A percentile compares a stretch with the other conserved stretches of the same genome.
phyloP scores from a whole-genome alignment of 2,113 vertebrate species.

The Nannospalax galili region DNA sequence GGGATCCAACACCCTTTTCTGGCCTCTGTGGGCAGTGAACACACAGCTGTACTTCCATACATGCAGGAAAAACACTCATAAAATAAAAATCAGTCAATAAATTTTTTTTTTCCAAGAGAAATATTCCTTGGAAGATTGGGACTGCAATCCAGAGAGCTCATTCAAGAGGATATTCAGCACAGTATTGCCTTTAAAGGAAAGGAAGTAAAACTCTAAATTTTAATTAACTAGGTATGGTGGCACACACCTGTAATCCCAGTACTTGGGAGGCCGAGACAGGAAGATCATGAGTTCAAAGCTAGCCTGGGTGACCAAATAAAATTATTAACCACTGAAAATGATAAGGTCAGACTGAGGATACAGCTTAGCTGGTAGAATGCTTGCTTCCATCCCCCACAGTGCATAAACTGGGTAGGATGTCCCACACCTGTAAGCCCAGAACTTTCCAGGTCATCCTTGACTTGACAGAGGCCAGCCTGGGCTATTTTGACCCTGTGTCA shows the following conservation, averaged over 20 bases:
- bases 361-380: not conserved
- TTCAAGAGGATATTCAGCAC: not conserved
- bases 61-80: no score
- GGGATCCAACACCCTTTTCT: no score
- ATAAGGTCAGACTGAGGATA: not conserved
- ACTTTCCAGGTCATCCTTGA: not conserved
- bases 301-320: not conserved
- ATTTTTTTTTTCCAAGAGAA: no score
- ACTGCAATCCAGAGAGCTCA: not conserved
- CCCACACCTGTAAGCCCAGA: not conserved
- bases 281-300: not conserved
- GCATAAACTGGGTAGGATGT: not conserved
- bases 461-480: not conserved
- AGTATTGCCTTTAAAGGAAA: not conserved
- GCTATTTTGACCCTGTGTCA: not conserved
- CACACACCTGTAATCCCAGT: not conserved
- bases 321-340: not conserved
- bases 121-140: no score
- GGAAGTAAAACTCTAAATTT: conserved; percentile 27
- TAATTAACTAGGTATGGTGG: not conserved
- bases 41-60: no score
- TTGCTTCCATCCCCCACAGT: not conserved
- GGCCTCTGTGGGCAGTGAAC: no score
- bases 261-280: not conserved
- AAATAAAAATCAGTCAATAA: no score